Conservation (phyloP, 2,888 invertebrate genomes). For the Cosmia pyralina region DNA sequence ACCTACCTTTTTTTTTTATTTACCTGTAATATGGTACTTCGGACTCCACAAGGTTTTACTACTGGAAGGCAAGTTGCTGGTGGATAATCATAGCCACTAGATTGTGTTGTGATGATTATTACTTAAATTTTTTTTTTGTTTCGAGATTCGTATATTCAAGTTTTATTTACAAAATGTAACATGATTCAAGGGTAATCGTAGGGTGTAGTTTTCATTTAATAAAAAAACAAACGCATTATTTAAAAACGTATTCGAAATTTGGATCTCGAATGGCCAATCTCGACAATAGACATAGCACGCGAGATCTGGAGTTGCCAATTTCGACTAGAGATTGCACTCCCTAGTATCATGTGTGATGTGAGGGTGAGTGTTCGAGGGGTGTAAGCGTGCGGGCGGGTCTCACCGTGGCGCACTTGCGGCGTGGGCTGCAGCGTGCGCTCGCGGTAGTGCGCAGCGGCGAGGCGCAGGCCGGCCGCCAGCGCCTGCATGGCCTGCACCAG, state of each 20-base stretch:
- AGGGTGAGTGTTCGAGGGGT: not conserved
- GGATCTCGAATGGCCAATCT: too few relatives aligned
- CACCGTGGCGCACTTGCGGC: conserved; percentile 96
- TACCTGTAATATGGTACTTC: too few relatives aligned
- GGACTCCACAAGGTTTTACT: too few relatives aligned
- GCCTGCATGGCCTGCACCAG: conserved; percentile 97
- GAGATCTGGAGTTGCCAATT: too few relatives aligned
- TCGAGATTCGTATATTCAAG: not conserved
- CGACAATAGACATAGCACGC: too few relatives aligned
- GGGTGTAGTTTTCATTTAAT: not conserved
- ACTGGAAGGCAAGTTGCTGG: too few relatives aligned
- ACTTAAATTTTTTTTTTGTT: not conserved
- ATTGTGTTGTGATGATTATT: not conserved
- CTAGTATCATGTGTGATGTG: not conserved
- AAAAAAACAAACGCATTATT: not conserved
- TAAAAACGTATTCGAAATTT: not conserved
- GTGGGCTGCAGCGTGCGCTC: conserved; percentile 96
- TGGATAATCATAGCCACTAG: too few relatives aligned
- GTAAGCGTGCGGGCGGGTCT: not conserved
- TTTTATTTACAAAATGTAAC: not conserved
- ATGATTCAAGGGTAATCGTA: not conserved
- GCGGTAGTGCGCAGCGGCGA: conserved; percentile 96
- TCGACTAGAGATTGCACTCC: not conserved
- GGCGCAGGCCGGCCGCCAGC: conserved; percentile 97
- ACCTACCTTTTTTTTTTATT: too few relatives aligned